Evolutionary conservation across 2,888 invertebrate species (phyloP).

Genomic region (Linnaemya vulpina): DNA sequence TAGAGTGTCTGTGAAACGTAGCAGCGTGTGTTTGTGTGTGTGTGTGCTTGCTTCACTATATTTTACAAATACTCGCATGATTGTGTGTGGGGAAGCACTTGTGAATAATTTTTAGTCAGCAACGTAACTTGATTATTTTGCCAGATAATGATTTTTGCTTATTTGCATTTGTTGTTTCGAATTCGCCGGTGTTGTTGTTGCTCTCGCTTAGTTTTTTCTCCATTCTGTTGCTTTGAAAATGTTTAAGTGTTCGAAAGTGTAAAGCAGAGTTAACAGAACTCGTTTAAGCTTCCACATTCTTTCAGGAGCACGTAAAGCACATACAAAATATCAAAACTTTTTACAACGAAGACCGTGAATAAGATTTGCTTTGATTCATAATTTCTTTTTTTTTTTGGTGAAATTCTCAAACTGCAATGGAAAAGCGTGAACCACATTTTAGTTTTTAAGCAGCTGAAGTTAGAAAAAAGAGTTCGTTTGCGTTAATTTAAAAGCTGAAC

Average conservation of each 20-base stretch:
- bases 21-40: slow-evolving; percentile 4
- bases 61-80: background rate
- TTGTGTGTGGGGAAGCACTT: slow-evolving; percentile 25
- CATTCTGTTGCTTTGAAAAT: slow-evolving; percentile 18
- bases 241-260: slow-evolving; percentile 3
- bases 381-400: background rate
- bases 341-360: slow-evolving; percentile 12
- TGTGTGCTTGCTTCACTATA: background rate
- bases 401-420: background rate
- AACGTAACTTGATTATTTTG: slow-evolving; percentile 53
- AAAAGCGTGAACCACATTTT: background rate
- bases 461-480: background rate
- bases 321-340: slow-evolving; percentile 54
- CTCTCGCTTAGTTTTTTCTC: background rate
- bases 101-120: slow-evolving; percentile 27
- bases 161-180: slow-evolving; percentile 61
- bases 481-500: background rate
- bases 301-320: slow-evolving; percentile 46
- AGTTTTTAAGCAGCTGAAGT: background rate
- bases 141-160: slow-evolving; percentile 70
- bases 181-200: background rate
- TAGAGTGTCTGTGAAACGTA: background rate
- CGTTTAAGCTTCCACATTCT: slow-evolving; percentile 46
- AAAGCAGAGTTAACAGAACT: slow-evolving; percentile 7
- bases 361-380: slow-evolving; percentile 31